Evolutionary conservation across 2,113 vertebrate species (phyloP).

Genomic region (Chinchilla lanigera): DNA sequence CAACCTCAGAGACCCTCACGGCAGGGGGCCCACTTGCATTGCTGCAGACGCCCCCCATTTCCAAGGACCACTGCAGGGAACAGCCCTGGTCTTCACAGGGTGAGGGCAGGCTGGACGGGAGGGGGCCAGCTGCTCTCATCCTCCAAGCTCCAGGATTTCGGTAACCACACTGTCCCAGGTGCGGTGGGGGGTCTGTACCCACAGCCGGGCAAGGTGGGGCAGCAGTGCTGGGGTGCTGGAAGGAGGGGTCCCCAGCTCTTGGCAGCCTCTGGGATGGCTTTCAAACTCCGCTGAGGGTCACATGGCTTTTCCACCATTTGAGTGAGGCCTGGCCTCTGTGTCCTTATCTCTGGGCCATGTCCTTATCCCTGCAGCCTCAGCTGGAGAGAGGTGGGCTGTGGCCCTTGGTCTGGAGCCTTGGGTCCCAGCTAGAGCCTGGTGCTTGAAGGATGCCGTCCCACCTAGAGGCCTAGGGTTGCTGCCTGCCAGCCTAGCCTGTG

Average conservation of each 20-base stretch:
- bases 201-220: not conserved
- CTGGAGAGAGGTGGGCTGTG: not conserved
- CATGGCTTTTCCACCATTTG: not conserved
- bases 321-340: not conserved
- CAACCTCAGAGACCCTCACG: not conserved
- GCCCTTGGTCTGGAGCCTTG: no score
- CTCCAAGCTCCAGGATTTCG: not conserved
- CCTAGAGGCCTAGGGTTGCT: not conserved
- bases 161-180: not conserved
- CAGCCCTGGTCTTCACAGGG: not conserved
- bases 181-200: no score
- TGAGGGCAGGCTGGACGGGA: not conserved
- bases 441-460: accelerated
- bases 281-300: not conserved
- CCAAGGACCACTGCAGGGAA: not conserved
- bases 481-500: not conserved
- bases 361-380: not conserved
- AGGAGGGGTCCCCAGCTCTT: not conserved
- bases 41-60: not conserved
- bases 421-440: not conserved
- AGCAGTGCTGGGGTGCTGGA: not conserved
- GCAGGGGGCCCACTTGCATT: not conserved
- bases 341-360: not conserved
- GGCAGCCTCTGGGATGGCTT: not conserved
- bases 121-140: no score